Evolutionary conservation across 2,113 vertebrate species (phyloP).

Genomic region (Caranx melampygus): DNA sequence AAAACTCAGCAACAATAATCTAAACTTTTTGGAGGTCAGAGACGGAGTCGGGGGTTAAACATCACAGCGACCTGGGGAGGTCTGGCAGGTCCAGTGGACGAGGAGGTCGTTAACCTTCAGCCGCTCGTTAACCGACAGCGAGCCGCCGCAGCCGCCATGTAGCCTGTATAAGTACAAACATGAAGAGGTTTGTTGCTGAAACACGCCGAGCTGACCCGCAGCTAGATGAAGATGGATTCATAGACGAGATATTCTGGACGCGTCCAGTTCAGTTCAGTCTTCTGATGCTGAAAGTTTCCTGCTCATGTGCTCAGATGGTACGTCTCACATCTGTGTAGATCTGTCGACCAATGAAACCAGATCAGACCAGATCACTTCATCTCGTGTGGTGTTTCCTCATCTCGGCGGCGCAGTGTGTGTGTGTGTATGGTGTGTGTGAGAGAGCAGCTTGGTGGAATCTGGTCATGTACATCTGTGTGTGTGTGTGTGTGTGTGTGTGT

Average conservation of each 20-base stretch:
- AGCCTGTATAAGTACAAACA: neutral
- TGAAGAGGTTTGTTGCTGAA: neutral
- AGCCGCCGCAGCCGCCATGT: constrained; percentile 1
- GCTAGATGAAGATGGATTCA: neutral
- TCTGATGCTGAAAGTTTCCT: neutral
- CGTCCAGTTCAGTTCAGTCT: neutral
- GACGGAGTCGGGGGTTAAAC: neutral
- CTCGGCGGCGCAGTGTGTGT: neutral
- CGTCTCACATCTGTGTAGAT: neutral
- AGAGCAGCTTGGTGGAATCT: neutral
- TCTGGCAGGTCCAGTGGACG: neutral
- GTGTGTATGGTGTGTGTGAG: neutral
- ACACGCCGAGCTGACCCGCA: neutral
- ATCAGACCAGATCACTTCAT: neutral
- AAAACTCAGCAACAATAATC: constrained; percentile 1
- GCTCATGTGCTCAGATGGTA: neutral
- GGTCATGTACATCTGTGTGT: neutral
- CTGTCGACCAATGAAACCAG: neutral
- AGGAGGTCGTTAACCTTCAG: constrained; percentile 36
- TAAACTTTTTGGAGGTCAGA: neutral
- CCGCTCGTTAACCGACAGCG: constrained; percentile 1
- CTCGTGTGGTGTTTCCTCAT: neutral
- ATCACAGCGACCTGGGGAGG: neutral
- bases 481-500: neutral
- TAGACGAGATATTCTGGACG: neutral